Evolutionary conservation across 2,888 invertebrate genomes (phyloP).

Genomic region (Galeruca laticollis): DNA sequence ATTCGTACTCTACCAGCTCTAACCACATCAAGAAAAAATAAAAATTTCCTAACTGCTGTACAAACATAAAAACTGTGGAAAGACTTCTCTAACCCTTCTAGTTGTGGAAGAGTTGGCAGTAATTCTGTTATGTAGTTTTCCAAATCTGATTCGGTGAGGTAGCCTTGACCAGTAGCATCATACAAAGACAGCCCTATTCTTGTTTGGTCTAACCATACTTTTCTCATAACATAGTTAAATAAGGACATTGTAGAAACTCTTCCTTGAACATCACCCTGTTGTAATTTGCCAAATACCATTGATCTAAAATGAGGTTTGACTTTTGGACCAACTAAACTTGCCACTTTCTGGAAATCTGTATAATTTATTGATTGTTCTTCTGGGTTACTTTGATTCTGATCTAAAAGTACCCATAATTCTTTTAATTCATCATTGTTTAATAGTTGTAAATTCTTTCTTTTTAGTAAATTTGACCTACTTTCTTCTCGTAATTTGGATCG

Average conservation of each 20-base stretch:
- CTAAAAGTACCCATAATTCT: slow-evolving; percentile 85
- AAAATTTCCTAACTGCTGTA: slow-evolving; percentile 94
- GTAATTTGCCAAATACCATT: slow-evolving; percentile 87
- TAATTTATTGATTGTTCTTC: slow-evolving; percentile 90
- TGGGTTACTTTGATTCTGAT: slow-evolving; percentile 81
- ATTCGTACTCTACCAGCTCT: slow-evolving; percentile 90
- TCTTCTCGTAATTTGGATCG: slow-evolving; percentile 89
- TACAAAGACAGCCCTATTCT: slow-evolving; percentile 93
- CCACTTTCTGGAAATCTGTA: slow-evolving; percentile 85
- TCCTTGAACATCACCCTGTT: slow-evolving; percentile 88
- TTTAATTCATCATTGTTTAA: slow-evolving; percentile 88
- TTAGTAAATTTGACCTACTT: slow-evolving; percentile 87
- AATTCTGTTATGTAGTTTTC: slow-evolving; percentile 95
- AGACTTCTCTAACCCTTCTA: slow-evolving; percentile 91
- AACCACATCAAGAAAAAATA: slow-evolving; percentile 94
- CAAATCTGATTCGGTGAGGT: slow-evolving; percentile 77
- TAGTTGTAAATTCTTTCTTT: slow-evolving; percentile 85
- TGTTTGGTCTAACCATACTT: slow-evolving; percentile 95
- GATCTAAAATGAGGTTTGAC: slow-evolving; percentile 82
- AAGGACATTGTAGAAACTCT: slow-evolving; percentile 89
- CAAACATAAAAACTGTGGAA: slow-evolving; percentile 97
- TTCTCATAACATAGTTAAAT: slow-evolving; percentile 95
- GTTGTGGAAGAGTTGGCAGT: slow-evolving; percentile 90
- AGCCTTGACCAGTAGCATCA: slow-evolving; percentile 87
- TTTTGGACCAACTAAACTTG: slow-evolving; percentile 75